Evolutionary conservation across 2,113 vertebrate genomes (phyloP).

Genomic region (Argyrosomus japonicus): DNA sequence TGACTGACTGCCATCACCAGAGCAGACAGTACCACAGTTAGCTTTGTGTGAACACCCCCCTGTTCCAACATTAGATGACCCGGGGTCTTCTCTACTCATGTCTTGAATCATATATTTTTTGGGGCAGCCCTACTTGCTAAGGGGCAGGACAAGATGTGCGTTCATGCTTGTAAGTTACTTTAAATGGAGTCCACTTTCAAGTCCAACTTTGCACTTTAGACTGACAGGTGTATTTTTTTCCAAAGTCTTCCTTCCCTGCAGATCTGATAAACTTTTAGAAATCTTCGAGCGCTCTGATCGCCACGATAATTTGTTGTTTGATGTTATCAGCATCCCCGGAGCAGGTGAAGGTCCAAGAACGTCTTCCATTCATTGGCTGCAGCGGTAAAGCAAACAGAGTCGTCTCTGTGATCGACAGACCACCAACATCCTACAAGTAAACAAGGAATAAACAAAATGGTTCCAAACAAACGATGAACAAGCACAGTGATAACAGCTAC

Average conservation of each 20-base stretch:
- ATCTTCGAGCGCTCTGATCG: neutral
- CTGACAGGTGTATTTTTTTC: slow-evolving; percentile 8
- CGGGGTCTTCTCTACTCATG: too few species aligned
- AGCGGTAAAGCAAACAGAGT: slow-evolving; percentile 37
- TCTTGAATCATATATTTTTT: too few species aligned
- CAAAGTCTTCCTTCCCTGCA: slow-evolving; percentile 22
- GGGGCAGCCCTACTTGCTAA: too few species aligned
- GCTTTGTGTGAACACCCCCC: too few species aligned
- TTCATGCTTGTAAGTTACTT: too few species aligned
- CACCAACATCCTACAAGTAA: slow-evolving; percentile 40
- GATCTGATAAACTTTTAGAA: slow-evolving; percentile 8
- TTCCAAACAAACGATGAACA: neutral
- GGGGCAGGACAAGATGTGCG: too few species aligned
- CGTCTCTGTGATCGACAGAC: slow-evolving; percentile 25
- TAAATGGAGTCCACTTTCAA: too few species aligned
- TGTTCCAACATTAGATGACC: too few species aligned
- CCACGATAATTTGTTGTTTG: slow-evolving; percentile 22
- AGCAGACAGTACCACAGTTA: too few species aligned
- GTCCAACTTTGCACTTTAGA: neutral
- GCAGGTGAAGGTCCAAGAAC: slow-evolving; percentile 52
- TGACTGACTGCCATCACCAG: too few species aligned
- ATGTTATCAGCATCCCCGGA: slow-evolving; percentile 33
- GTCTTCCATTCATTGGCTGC: neutral
- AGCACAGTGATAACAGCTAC: slow-evolving; percentile 3
- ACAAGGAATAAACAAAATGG: slow-evolving; percentile 36